Percentiles rank a stretch among this genome's conserved stretches.
These are phyloP conservation scores for Sicus ferrugineus DNA, from an alignment of 2,888 invertebrate genomes.

Conservation along the genomic window DNA sequence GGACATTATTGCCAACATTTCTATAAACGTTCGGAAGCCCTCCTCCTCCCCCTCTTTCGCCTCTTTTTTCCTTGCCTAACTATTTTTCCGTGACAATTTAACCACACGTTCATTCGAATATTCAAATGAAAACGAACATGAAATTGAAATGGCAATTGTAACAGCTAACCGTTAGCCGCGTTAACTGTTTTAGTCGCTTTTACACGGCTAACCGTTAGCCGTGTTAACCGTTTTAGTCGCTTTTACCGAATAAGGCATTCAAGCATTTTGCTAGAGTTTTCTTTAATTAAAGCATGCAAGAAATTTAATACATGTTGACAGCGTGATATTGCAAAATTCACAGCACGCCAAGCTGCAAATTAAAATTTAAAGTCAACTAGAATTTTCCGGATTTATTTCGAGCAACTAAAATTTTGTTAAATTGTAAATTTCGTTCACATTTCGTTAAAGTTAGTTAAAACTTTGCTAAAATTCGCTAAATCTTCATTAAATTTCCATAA, in stretches of 20 bases:
- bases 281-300: not conserved
- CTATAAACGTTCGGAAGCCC: no score
- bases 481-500: no score
- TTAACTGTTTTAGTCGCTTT: no score
- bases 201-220: not conserved
- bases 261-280: not conserved
- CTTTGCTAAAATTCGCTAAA: no score
- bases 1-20: no score
- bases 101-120: not conserved
- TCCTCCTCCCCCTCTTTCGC: no score
- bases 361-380: not conserved
- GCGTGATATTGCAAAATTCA: conserved; percentile 1
- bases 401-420: no score
- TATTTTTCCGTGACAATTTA: no score
- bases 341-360: not conserved
- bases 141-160: conserved; percentile 18
- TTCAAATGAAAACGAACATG: conserved; percentile 16
- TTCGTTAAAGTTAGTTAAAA: no score
- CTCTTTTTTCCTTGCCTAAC: no score
- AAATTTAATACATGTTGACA: conserved; percentile 27
- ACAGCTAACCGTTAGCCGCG: not conserved
- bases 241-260: conserved; percentile 7
- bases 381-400: not conserved
- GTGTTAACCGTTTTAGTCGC: not conserved
- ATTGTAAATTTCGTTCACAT: not conserved